Percentiles rank a stretch among this genome's conserved stretches.
phyloP scores from a whole-genome alignment of 2,888 invertebrate species.

The Mythimna vitellina region DNA sequence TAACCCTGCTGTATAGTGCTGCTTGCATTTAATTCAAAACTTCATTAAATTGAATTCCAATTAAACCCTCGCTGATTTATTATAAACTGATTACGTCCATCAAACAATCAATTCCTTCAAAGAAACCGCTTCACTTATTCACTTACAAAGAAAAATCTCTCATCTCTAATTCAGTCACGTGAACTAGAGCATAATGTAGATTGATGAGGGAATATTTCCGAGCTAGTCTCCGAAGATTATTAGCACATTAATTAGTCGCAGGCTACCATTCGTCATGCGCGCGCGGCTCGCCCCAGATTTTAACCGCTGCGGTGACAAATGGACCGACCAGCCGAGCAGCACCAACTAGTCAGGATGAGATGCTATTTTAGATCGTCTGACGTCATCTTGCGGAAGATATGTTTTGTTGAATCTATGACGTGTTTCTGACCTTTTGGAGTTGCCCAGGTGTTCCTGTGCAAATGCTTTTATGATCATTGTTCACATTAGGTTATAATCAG shows the following conservation, averaged over 20 bases:
- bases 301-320: slow-evolving; percentile 62
- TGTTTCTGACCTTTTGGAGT: slow-evolving; percentile 10
- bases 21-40: neutral
- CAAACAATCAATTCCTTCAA: slow-evolving; percentile 27
- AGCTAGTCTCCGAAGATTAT: slow-evolving; percentile 58
- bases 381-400: slow-evolving; percentile 28
- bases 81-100: slow-evolving; percentile 1
- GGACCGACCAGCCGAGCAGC: slow-evolving; percentile 34
- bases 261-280: slow-evolving; percentile 59
- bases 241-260: slow-evolving; percentile 63
- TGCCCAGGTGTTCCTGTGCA: slow-evolving; percentile 10
- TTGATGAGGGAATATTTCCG: slow-evolving; percentile 57
- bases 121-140: slow-evolving; percentile 37
- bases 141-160: slow-evolving; percentile 34
- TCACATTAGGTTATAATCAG: neutral
- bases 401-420: slow-evolving; percentile 24
- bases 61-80: neutral
- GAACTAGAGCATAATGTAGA: slow-evolving; percentile 53
- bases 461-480: slow-evolving; percentile 4
- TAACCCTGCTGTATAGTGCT: neutral
- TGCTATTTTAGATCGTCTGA: slow-evolving; percentile 41
- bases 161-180: slow-evolving; percentile 38
- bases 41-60: neutral
- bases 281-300: slow-evolving; percentile 58
- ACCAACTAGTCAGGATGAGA: slow-evolving; percentile 34